A percentile compares a stretch with the other conserved stretches of the same genome.
Evolutionary conservation across 2,797 vertebrate species (phyloP).

Genomic region (Microcaecilia unicolor): DNA sequence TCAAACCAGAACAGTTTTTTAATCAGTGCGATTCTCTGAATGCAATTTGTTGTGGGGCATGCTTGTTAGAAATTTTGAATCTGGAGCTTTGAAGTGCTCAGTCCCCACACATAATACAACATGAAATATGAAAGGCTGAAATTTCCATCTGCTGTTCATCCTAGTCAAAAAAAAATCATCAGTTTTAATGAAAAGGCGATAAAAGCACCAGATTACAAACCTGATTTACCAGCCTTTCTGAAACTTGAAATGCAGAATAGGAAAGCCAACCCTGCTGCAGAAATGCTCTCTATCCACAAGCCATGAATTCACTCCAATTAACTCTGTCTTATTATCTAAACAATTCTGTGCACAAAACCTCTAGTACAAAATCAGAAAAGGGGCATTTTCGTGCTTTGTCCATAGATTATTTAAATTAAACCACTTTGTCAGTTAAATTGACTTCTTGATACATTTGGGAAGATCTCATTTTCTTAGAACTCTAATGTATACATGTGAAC

Average conservation of each 20-base stretch:
- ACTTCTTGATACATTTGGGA: conserved; percentile 10
- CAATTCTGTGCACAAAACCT: conserved; percentile 5
- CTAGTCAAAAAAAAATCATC: conserved; percentile 19
- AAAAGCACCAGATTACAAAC: neutral
- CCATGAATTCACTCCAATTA: conserved; percentile 21
- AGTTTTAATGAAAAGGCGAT: conserved; percentile 15
- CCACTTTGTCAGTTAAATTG: conserved; percentile 13
- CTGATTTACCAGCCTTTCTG: conserved; percentile 2
- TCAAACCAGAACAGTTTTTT: too few relatives aligned
- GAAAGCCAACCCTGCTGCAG: neutral
- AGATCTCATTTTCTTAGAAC: neutral
- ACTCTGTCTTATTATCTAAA: conserved; percentile 15
- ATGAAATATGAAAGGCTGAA: neutral
- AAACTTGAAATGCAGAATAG: neutral
- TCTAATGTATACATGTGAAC: too few relatives aligned
- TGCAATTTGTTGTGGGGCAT: neutral
- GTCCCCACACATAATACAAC: neutral
- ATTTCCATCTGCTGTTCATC: neutral
- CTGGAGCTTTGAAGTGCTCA: neutral
- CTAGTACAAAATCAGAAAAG: conserved; percentile 12
- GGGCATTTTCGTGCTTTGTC: conserved; percentile 22
- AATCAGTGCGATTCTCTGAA: too few relatives aligned
- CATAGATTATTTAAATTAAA: conserved; percentile 27
- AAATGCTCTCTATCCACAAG: neutral
- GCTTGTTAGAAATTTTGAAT: too few relatives aligned